A percentile compares a stretch with the other conserved stretches of the same genome.
Evolutionary conservation across 2,888 invertebrate genomes (phyloP).

Genomic region (Apamea crenata): DNA sequence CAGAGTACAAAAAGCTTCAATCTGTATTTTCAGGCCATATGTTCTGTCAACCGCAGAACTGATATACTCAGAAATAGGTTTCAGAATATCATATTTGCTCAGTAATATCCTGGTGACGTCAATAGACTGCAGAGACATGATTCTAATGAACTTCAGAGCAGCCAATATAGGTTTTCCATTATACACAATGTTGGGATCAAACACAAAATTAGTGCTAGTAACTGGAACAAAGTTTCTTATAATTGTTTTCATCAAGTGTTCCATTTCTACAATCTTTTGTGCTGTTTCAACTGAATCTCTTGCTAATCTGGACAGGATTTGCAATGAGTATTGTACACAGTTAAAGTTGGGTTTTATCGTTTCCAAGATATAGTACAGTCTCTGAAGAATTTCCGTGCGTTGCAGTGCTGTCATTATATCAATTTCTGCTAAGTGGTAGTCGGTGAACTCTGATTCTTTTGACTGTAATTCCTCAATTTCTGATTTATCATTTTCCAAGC

Average conservation of each 20-base stretch:
- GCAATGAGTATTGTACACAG: constrained; percentile 93
- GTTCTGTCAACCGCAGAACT: constrained; percentile 88
- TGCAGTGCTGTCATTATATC: constrained; percentile 94
- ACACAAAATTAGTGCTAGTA: constrained; percentile 80
- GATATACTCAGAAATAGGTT: constrained; percentile 89
- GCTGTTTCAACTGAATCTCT: constrained; percentile 94
- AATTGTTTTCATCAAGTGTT: constrained; percentile 92
- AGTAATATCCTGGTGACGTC: constrained; percentile 89
- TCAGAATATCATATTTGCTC: constrained; percentile 89
- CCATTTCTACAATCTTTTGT: constrained; percentile 91
- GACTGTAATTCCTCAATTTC: constrained; percentile 90
- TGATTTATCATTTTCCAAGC: constrained; percentile 87
- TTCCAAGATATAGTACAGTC: constrained; percentile 94
- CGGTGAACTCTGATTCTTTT: constrained; percentile 92
- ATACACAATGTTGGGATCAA: constrained; percentile 88
- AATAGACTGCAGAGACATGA: constrained; percentile 92
- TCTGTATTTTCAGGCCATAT: constrained; percentile 91
- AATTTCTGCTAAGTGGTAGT: constrained; percentile 95
- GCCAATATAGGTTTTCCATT: constrained; percentile 92
- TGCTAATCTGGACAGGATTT: constrained; percentile 94
- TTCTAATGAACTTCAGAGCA: constrained; percentile 93
- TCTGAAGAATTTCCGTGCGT: constrained; percentile 94
- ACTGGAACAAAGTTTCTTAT: constrained; percentile 91
- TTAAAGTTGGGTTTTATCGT: constrained; percentile 92
- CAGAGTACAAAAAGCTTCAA: constrained; percentile 91